Evolutionary conservation across 2,797 vertebrate species (phyloP), one percentile per base, ranked within the genome.

Genomic region (Pelochelys cantorii): DNA sequence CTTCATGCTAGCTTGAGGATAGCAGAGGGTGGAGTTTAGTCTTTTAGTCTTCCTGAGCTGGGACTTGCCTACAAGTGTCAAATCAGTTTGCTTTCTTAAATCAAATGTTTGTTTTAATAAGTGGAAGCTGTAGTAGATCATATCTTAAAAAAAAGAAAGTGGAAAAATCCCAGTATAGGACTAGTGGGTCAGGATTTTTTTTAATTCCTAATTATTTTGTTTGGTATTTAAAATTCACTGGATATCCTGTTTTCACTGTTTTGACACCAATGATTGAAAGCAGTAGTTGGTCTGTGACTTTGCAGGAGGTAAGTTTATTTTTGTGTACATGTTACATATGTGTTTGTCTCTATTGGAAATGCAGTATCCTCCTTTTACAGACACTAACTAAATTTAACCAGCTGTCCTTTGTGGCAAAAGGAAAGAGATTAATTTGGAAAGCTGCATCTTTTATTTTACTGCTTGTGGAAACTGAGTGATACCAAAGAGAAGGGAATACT

Each of bases 251-350:
- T 97, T 94, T 95, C 95, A 97, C 97, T 97, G 96, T 98, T 94
- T 96, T 98, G 97, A 95, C 97, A 97, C 94, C 97, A 97, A 98
- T 98, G 98, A 88, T 98, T 98, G 98, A 98, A 97, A 98, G 96
- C 97, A 91, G 97, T 98, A 95, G 97, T 98, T 97, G 97, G 94
- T 97, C 96, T 98, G 87, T 97, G 98, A 96, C 97, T 96, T 97
- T 97, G 77, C 95, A 97, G 96, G 98, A 98, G 98, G 98, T 98
- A 98, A 98, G 98, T 98, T 97, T n/a, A 95, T 98, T 95, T 97
- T 13, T 97, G 86, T 97, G 37, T 98, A 89, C 97, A 54, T 96
- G 95, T 97, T 91, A 84, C 75, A 90, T 94, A 60, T 0, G 85
- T 92, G 96, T 98, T 94, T 96, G 96, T 97, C 91, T 92, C 75